Conservation (phyloP, 2,888 invertebrate species). For the Hypolimnas misippus region DNA sequence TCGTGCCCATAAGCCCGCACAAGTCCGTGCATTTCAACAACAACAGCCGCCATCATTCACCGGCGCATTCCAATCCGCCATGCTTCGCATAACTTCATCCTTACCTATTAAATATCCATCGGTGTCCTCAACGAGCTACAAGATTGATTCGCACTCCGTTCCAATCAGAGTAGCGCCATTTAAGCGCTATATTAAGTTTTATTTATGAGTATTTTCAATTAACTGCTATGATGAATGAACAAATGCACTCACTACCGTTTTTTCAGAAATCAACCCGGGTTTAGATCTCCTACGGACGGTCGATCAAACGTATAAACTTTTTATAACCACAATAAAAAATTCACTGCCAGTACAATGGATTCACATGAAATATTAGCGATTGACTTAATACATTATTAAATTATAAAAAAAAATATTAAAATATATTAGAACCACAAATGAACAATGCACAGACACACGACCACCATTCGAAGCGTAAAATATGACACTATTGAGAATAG, state of each 20-base stretch:
- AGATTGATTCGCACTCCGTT: conserved; percentile 23
- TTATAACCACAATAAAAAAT: conserved; percentile 11
- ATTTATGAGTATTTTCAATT: conserved; percentile 25
- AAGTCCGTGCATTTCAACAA: conserved; percentile 44
- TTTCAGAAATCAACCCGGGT: conserved; percentile 53
- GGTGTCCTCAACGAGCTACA: conserved; percentile 44
- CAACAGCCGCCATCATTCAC: conserved; percentile 49
- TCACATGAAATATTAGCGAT: conserved; percentile 13
- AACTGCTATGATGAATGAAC: conserved; percentile 34
- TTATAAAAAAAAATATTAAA: conserved; percentile 21
- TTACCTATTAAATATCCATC: conserved; percentile 74
- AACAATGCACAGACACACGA: conserved; percentile 38
- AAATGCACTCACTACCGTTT: conserved; percentile 51
- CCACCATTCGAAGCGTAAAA: conserved; percentile 34
- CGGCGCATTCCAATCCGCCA: conserved; percentile 57
- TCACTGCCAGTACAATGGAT: conserved; percentile 2
- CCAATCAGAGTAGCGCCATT: conserved; percentile 34
- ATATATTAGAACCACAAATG: conserved; percentile 26
- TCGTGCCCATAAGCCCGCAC: conserved; percentile 24
- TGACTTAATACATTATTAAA: conserved; percentile 10
- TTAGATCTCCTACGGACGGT: conserved; percentile 48
- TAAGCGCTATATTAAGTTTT: conserved; percentile 7
- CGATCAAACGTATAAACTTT: conserved; percentile 44
- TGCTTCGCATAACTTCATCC: conserved; percentile 45
- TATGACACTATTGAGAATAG: conserved; percentile 38